phyloP scores from a whole-genome alignment of 2,888 invertebrate species.

The Macaria notata region DNA sequence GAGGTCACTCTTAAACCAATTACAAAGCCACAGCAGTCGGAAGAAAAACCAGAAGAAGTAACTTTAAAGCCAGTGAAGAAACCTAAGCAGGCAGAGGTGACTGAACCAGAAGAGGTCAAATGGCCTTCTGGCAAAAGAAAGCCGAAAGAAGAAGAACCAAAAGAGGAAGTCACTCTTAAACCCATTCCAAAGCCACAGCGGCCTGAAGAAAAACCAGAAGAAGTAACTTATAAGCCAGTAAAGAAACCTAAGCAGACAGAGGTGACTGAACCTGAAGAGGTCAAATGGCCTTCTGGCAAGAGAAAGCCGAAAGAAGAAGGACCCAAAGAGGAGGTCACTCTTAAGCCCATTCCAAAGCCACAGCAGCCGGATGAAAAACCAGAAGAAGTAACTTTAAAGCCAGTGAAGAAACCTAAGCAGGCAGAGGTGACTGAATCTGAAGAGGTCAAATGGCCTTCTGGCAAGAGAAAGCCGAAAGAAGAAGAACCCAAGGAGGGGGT shows the following conservation, averaged over 20 bases:
- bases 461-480: slow-evolving; percentile 39
- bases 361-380: slow-evolving; percentile 53
- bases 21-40: slow-evolving; percentile 51
- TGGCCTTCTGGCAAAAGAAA: slow-evolving; percentile 44
- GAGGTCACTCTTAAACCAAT: slow-evolving; percentile 72
- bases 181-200: slow-evolving; percentile 44
- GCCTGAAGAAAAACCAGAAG: slow-evolving; percentile 42
- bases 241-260: slow-evolving; percentile 43
- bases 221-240: slow-evolving; percentile 54
- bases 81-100: slow-evolving; percentile 23
- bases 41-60: slow-evolving; percentile 59
- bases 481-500: slow-evolving; percentile 52
- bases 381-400: slow-evolving; percentile 55
- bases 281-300: slow-evolving; percentile 34
- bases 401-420: slow-evolving; percentile 39
- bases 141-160: slow-evolving; percentile 30
- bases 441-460: slow-evolving; percentile 38
- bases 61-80: slow-evolving; percentile 38
- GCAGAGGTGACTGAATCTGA: slow-evolving; percentile 41
- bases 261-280: slow-evolving; percentile 37
- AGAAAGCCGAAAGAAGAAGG: slow-evolving; percentile 41
- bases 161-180: slow-evolving; percentile 35
- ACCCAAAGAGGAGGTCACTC: slow-evolving; percentile 48
- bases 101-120: slow-evolving; percentile 35
- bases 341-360: slow-evolving; percentile 42